These are phyloP conservation scores for Cantharis rufa DNA, from an alignment of 2,888 invertebrate genomes.

Conservation along the genomic window DNA sequence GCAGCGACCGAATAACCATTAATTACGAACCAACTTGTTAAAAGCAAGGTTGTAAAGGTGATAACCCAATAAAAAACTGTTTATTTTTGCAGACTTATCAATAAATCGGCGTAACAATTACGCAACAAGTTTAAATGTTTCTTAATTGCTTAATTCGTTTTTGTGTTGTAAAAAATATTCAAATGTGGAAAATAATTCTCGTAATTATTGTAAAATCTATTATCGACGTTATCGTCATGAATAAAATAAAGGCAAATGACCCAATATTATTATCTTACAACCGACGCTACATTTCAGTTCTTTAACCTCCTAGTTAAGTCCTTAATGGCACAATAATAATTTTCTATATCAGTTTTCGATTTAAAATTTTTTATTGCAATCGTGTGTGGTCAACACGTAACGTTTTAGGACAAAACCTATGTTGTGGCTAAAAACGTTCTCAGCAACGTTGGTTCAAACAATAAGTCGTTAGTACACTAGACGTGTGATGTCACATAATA, in stretches of 20 bases:
- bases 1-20: background rate
- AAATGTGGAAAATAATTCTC: background rate
- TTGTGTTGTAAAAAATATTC: background rate
- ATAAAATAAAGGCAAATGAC: background rate
- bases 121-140: background rate
- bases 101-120: background rate
- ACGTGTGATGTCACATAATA: too few species aligned
- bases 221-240: background rate
- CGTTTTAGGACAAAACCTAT: background rate
- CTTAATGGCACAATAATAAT: background rate
- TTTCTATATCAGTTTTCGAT: background rate
- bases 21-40: background rate
- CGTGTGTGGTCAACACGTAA: background rate
- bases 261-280: background rate
- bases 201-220: background rate
- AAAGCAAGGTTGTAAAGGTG: background rate
- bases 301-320: background rate
- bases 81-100: background rate
- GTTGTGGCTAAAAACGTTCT: background rate
- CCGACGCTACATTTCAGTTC: background rate
- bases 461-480: too few species aligned
- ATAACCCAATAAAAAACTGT: background rate
- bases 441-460: background rate
- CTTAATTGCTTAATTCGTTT: background rate
- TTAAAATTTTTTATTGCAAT: background rate